Evolutionary conservation across 2,888 invertebrate species (phyloP), one percentile per base, ranked within the genome.

Genomic region (Caenorhabditis parvicauda): DNA sequence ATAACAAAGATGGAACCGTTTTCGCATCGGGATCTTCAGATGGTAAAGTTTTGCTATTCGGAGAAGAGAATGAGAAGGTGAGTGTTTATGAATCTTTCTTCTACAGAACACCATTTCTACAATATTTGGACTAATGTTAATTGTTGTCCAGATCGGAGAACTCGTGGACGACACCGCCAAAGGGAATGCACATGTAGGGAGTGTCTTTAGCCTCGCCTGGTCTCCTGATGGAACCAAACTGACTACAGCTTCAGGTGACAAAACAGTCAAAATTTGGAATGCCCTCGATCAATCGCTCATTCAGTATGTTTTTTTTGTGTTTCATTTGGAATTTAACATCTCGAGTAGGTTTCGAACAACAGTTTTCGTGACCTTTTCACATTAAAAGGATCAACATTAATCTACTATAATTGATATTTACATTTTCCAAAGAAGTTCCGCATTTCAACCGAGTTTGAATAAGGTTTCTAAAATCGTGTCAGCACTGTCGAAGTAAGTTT

Each of bases 1-100:
- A 93, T 2, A 93, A 92, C 35, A 56, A 64, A 0, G 88, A 88
- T 78, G 96, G 95, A 1, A 88, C 89, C 74, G 84, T 88, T 46
- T 96, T 95, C 83, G 93, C 94, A 0, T 92, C 93, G 0, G 95
- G 90, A 25, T 94, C 95, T 35, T 93, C 96, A 81, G 98, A 98
- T 82, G 95, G 96, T 35, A 92, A 91, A 86, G 84, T 85, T 62
- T 90, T 89, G 82, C 82, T 96, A 5, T 96, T 90, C 81, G 92
- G 95, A 81, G 94, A 92, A 17, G 87, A 87, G 54, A 88, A 88
- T 1, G 91, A 91, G 0, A 91, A n/a, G n/a, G n/a, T n/a, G n/a
- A n/a, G n/a, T n/a, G n/a, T n/a, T n/a, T n/a, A n/a, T n/a, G 91
- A 93, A 28, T 91, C 89, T 82, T 82, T 96, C 7, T 96, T n/a